phyloP scores from a whole-genome alignment of 2,797 vertebrate species.

The Garrulus glandarius region DNA sequence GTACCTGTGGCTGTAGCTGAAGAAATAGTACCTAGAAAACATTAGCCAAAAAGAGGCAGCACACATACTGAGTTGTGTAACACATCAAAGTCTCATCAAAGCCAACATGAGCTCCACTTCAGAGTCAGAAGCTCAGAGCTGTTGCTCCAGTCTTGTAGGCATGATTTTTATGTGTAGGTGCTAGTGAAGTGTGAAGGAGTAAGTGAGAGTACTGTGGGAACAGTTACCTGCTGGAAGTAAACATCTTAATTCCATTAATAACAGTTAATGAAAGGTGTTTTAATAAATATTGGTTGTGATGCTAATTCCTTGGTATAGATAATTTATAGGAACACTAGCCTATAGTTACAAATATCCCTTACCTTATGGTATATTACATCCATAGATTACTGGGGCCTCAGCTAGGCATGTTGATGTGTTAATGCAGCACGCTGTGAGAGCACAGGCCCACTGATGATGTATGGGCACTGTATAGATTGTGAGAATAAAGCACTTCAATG shows the following conservation, averaged over 20 bases:
- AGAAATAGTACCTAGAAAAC: not conserved
- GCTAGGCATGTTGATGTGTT: not conserved
- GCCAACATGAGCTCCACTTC: not conserved
- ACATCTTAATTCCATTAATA: not conserved
- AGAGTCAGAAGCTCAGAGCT: not conserved
- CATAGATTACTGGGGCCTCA: not conserved
- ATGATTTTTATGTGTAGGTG: not conserved
- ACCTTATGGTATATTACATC: not conserved
- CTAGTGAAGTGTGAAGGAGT: not conserved
- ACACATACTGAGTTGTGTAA: not conserved
- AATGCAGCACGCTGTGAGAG: not conserved
- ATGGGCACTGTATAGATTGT: accelerated
- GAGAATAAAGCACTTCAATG: not conserved
- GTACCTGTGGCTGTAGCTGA: not conserved
- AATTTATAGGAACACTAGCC: not conserved
- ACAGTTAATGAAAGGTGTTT: not conserved
- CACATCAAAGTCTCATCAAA: not conserved
- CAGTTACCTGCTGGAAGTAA: not conserved
- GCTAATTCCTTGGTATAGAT: not conserved
- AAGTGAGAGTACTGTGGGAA: not conserved
- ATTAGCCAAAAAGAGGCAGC: not conserved
- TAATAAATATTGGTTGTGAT: not conserved
- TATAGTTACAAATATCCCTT: not conserved
- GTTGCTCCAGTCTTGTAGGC: not conserved
- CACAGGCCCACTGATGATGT: not conserved